Evolutionary conservation across 2,888 invertebrate species (phyloP).

Genomic region (Chromoteleia sp.): DNA sequence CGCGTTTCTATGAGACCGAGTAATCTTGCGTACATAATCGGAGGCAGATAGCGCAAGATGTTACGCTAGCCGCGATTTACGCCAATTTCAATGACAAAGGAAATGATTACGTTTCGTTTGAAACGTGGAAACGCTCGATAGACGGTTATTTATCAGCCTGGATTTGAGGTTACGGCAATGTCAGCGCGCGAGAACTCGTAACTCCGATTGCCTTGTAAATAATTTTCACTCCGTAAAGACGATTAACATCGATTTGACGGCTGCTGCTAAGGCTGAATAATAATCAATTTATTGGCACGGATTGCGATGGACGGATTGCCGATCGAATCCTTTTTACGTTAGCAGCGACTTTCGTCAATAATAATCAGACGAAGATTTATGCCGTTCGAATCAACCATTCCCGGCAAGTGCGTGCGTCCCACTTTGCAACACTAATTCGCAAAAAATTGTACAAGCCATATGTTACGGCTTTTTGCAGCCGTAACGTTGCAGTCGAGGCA

Average conservation of each 20-base stretch:
- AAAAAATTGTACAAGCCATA: constrained; percentile 47
- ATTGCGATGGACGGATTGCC: neutral
- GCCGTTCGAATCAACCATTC: constrained; percentile 27
- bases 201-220: constrained; percentile 23
- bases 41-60: constrained; percentile 37
- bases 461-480: constrained; percentile 46
- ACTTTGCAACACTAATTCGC: constrained; percentile 53
- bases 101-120: constrained; percentile 50
- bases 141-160: constrained; percentile 36
- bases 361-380: constrained; percentile 42
- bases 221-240: constrained; percentile 17
- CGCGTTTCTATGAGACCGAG: constrained; percentile 18
- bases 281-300: constrained; percentile 22
- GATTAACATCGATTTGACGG: constrained; percentile 26
- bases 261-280: neutral
- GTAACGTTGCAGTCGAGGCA: constrained; percentile 14
- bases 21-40: constrained; percentile 48
- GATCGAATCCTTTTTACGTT: constrained; percentile 31
- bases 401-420: constrained; percentile 51
- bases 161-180: constrained; percentile 19
- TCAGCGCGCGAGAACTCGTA: constrained; percentile 4
- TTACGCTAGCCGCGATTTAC: constrained; percentile 44
- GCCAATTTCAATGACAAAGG: constrained; percentile 61
- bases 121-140: constrained; percentile 46
- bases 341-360: constrained; percentile 47